A percentile compares a stretch with the other conserved stretches of the same genome.
These are phyloP conservation scores for Camponotus floridanus DNA, from an alignment of 1,140 invertebrate species.

Conservation along the genomic window DNA sequence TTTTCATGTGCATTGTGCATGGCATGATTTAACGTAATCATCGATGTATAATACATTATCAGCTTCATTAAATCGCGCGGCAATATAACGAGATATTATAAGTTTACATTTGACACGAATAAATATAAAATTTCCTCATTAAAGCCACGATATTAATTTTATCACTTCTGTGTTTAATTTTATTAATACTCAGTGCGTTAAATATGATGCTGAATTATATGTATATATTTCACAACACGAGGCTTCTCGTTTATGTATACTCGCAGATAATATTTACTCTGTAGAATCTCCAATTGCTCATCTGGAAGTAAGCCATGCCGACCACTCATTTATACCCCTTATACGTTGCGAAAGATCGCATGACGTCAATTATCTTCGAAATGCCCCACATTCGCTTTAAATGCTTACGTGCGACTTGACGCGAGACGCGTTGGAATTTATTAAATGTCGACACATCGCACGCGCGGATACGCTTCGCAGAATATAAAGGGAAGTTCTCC, in stretches of 20 bases:
- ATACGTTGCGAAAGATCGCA: slow-evolving; percentile 23
- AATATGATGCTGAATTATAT: slow-evolving; percentile 6
- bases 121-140: slow-evolving; percentile 51
- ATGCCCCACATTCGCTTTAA: slow-evolving; percentile 40
- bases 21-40: slow-evolving; percentile 11
- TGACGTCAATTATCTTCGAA: slow-evolving; percentile 40
- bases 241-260: not conserved
- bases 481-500: not conserved
- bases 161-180: slow-evolving; percentile 10
- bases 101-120: slow-evolving; percentile 24
- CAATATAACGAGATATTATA: slow-evolving; percentile 33
- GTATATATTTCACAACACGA: not conserved
- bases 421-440: slow-evolving; percentile 51
- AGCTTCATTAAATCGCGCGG: slow-evolving; percentile 31
- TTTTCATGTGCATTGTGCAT: not conserved
- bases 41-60: slow-evolving; percentile 6
- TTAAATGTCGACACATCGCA: slow-evolving; percentile 44
- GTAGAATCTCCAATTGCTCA: not conserved
- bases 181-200: slow-evolving; percentile 24
- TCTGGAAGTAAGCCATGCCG: not conserved
- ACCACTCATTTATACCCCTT: not conserved
- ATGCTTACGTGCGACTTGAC: slow-evolving; percentile 40
- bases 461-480: slow-evolving; percentile 6
- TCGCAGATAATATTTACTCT: not conserved
- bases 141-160: slow-evolving; percentile 45